Conservation (phyloP, 2,888 invertebrate genomes). For the Drosophila nigritarsus region DNA sequence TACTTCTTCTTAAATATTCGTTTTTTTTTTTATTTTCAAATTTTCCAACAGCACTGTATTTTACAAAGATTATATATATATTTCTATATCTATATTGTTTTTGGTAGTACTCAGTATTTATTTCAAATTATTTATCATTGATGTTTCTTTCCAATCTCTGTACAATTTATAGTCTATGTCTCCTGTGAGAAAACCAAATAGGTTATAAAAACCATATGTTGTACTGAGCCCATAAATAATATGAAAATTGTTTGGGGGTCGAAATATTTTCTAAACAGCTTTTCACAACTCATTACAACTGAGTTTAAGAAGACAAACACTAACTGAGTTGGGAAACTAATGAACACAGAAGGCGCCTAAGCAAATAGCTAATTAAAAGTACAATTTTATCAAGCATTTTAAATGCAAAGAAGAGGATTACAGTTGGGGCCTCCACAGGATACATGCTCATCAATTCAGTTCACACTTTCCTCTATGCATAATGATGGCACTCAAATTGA, state of each 20-base stretch:
- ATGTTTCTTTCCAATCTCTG: neutral
- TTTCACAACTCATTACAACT: neutral
- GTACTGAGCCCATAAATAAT: neutral
- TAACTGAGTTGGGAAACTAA: conserved; percentile 53
- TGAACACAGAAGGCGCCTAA: conserved; percentile 53
- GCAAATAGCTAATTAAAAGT: conserved; percentile 66
- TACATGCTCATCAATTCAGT: neutral
- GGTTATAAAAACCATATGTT: neutral
- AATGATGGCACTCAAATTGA: conserved; percentile 15
- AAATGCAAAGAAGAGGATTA: conserved; percentile 20
- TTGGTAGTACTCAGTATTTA: neutral
- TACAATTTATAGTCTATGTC: neutral
- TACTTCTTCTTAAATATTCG: neutral
- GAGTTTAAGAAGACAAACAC: conserved; percentile 25
- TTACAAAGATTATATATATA: neutral
- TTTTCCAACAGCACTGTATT: neutral
- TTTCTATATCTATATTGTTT: neutral
- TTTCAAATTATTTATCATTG: neutral
- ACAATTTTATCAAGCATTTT: conserved; percentile 56
- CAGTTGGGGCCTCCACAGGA: neutral
- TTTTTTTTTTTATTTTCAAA: too few relatives aligned
- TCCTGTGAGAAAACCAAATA: neutral
- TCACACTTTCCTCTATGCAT: neutral
- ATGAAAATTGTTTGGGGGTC: too few relatives aligned
- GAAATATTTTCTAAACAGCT: neutral